Evolutionary conservation across 2,113 vertebrate species (phyloP).

Genomic region (Cephalopholis sonnerati): DNA sequence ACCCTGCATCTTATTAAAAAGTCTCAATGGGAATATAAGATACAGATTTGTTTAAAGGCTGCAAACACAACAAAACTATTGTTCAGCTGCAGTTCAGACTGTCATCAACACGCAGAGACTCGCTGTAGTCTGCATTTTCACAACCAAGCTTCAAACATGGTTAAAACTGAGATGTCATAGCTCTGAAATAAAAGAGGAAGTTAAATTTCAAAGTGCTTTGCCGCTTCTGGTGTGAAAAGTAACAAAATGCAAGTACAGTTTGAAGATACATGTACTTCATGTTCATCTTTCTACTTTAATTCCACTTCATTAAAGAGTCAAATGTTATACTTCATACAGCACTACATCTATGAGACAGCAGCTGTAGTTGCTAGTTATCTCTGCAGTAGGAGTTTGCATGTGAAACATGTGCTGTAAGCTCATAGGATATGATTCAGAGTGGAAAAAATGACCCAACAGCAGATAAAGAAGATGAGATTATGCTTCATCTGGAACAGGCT

Average conservation of each 20-base stretch:
- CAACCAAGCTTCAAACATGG: background rate
- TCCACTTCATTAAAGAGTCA: background rate
- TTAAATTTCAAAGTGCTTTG: background rate
- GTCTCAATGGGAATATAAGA: background rate
- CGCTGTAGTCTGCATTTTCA: background rate
- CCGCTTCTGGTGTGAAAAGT: background rate
- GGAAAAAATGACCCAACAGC: background rate
- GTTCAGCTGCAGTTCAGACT: background rate
- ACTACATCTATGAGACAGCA: background rate
- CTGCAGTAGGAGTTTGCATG: background rate
- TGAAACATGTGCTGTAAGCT: background rate
- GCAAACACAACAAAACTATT: background rate
- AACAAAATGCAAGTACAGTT: background rate
- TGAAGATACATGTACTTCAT: background rate
- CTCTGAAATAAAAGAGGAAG: background rate
- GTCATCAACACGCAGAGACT: background rate
- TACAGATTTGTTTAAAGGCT: conserved; percentile 1
- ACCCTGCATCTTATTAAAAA: background rate
- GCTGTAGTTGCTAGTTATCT: background rate
- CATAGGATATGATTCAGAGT: background rate
- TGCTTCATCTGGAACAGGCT: background rate
- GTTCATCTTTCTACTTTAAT: background rate
- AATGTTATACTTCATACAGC: background rate
- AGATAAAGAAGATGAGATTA: too few species aligned
- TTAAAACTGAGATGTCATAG: background rate